Conservation (phyloP, 2,113 vertebrate genomes). For the Oncorhynchus tshawytscha region DNA sequence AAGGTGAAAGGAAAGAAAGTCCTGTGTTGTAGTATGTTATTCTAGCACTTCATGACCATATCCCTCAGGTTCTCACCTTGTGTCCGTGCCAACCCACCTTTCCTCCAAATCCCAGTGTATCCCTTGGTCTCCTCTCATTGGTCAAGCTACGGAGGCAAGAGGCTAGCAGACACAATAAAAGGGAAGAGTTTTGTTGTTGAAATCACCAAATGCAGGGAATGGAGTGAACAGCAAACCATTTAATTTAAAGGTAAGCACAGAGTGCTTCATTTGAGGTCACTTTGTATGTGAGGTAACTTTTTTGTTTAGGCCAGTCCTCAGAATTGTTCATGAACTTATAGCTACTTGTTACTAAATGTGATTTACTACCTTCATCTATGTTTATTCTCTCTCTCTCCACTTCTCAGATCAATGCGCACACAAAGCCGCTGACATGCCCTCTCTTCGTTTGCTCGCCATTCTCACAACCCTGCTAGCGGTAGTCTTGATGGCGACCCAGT, state of each 20-base stretch:
- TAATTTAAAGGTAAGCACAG: constrained; percentile 46
- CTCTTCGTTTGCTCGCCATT: constrained; percentile 51
- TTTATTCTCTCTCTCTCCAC: not conserved
- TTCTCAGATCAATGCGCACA: constrained; percentile 13
- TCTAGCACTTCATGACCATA: constrained; percentile 41
- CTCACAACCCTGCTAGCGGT: constrained; percentile 44
- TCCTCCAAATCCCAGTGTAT: constrained; percentile 46
- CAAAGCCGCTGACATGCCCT: constrained; percentile 40
- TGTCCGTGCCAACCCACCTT: constrained; percentile 54
- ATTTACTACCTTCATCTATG: not conserved
- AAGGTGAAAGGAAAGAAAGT: constrained; percentile 44
- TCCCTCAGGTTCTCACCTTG: constrained; percentile 61
- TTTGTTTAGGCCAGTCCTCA: too few species aligned
- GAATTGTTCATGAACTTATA: not conserved
- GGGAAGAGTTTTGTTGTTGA: constrained; percentile 17
- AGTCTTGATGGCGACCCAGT: constrained; percentile 34
- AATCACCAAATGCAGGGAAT: constrained; percentile 25
- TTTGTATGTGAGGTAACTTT: too few species aligned
- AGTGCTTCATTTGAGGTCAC: not conserved
- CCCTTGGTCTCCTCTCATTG: constrained; percentile 47
- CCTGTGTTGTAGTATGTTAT: constrained; percentile 42
- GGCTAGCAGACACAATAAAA: constrained; percentile 47
- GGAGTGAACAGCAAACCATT: constrained; percentile 44
- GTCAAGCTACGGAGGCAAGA: constrained; percentile 25
- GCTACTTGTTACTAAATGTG: not conserved